phyloP scores from a whole-genome alignment of 2,797 vertebrate species.

The Lagocephalus sceleratus region DNA sequence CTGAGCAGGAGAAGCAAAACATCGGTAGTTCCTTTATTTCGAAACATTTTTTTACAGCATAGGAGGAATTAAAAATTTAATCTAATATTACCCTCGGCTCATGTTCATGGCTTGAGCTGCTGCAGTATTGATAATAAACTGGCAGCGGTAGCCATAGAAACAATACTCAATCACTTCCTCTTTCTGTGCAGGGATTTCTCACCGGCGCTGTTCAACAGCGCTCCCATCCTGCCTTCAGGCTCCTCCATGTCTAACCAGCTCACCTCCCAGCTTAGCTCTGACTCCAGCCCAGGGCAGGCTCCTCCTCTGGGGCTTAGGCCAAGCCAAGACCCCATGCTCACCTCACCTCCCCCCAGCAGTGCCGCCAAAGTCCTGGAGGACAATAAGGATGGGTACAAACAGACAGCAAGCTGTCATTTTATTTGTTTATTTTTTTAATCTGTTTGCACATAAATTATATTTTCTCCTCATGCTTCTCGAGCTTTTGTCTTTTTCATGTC shows the following conservation, averaged over 20 bases:
- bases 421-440: no score
- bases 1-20: no score
- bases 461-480: background rate
- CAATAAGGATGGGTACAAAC: slow-evolving; percentile 83
- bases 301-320: slow-evolving; percentile 83
- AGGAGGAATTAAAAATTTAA: no score
- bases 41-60: no score
- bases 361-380: slow-evolving; percentile 80
- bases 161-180: background rate
- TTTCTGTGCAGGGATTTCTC: slow-evolving; percentile 88
- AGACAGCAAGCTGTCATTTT: background rate
- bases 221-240: slow-evolving; percentile 88
- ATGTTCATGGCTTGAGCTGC: background rate
- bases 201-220: slow-evolving; percentile 97
- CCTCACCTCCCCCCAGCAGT: slow-evolving; percentile 62
- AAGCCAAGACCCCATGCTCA: slow-evolving; percentile 78
- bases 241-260: slow-evolving; percentile 92
- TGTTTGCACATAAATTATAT: background rate
- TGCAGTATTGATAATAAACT: background rate
- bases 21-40: no score
- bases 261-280: slow-evolving; percentile 86
- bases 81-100: background rate
- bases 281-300: slow-evolving; percentile 80
- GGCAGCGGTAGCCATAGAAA: background rate
- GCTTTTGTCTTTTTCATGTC: background rate